A percentile compares a stretch with the other conserved stretches of the same genome.
These are phyloP conservation scores for Callospermophilus lateralis DNA, from an alignment of 2,113 vertebrate species.

Conservation along the genomic window DNA sequence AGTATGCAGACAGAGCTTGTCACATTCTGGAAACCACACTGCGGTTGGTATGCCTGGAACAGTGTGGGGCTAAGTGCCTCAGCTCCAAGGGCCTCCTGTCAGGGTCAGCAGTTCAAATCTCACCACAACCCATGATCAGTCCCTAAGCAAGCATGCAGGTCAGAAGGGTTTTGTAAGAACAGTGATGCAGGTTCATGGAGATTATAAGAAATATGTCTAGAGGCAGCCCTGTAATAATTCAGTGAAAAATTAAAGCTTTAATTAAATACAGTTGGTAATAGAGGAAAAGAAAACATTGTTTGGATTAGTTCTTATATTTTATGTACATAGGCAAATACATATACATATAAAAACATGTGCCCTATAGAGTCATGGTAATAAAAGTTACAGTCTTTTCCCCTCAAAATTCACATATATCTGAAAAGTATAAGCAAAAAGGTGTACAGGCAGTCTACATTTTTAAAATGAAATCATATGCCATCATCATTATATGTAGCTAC, in stretches of 20 bases:
- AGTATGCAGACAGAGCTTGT: neutral
- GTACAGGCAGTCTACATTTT: neutral
- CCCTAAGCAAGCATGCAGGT: neutral
- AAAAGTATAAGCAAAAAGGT: neutral
- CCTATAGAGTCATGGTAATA: neutral
- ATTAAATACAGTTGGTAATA: neutral
- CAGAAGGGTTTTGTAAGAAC: neutral
- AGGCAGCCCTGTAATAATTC: neutral
- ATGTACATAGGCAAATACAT: neutral
- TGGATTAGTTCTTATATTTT: neutral
- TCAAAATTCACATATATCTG: neutral
- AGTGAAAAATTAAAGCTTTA: neutral
- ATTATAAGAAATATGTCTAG: neutral
- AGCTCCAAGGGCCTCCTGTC: neutral
- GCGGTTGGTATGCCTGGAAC: neutral
- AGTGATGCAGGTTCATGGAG: neutral
- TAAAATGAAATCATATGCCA: neutral
- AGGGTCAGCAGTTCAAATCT: neutral
- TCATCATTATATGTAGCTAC: neutral
- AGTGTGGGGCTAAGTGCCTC: neutral
- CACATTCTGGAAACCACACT: neutral
- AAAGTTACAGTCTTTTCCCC: neutral
- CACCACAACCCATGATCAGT: neutral
- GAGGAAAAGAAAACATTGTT: neutral
- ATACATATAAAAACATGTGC: neutral